Conservation (phyloP, 2,888 invertebrate species). For the Lottia gigantea region DNA sequence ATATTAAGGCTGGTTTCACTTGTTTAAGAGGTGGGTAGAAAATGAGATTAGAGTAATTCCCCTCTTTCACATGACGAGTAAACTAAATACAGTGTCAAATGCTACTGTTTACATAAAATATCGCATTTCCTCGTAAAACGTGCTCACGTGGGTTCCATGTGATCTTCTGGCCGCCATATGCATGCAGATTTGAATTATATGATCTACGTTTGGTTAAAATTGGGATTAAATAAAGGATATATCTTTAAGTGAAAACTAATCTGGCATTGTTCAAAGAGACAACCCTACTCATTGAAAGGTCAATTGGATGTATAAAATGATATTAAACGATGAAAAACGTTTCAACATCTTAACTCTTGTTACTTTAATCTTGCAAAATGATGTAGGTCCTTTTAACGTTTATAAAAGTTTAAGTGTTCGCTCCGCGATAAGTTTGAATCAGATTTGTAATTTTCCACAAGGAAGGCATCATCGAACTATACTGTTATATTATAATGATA, state of each 20-base stretch:
- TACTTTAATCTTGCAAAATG: no score
- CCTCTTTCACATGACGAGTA: slow-evolving; percentile 2
- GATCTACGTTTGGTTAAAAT: slow-evolving; percentile 7
- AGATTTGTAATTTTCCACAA: neutral
- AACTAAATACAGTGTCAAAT: slow-evolving; percentile 11
- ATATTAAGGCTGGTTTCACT: neutral
- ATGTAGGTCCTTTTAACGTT: no score
- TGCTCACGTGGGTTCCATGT: slow-evolving; percentile 2
- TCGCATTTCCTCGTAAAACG: slow-evolving; percentile 3
- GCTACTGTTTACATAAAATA: neutral
- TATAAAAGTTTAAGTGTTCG: no score
- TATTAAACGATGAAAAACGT: neutral
- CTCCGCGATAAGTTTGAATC: no score
- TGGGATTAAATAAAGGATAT: slow-evolving; percentile 6
- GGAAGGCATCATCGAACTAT: neutral
- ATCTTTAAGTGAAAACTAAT: slow-evolving; percentile 11
- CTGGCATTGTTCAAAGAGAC: neutral
- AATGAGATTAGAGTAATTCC: slow-evolving; percentile 7
- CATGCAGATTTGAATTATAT: slow-evolving; percentile 5
- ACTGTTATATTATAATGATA: no score
- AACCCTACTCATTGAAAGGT: slow-evolving; percentile 4
- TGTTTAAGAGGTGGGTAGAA: neutral
- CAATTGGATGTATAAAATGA: neutral
- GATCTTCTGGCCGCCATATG: slow-evolving; percentile 1
- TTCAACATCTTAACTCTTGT: neutral